Evolutionary conservation across 1,140 invertebrate genomes (phyloP), one percentile per base, ranked within the genome.

Genomic region (Gyrodactylus salaris): DNA sequence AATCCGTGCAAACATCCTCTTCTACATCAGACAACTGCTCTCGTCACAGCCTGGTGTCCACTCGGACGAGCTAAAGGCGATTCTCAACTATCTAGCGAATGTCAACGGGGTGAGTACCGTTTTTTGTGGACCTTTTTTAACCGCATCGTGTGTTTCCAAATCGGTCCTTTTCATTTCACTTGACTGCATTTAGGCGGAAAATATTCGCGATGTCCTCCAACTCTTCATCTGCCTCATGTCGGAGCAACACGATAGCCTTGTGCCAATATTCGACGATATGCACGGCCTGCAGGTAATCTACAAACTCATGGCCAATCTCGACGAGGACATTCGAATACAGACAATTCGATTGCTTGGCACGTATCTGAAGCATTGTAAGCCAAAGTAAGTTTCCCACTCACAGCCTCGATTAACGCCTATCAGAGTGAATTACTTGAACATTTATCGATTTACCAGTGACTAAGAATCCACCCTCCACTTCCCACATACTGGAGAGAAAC

Each of bases 181-280:
- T 73, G 27, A 73, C 74, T 70, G 20, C 71, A n/a, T n/a, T 73
- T 77, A 94, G 87, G 92, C 97, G 84, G 94, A 98, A 81, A 99
- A 99, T 83, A 83, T 98, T 27, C 89, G 94, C 77, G 94, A 99
- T 80, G 92, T 99, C 0, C 82, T 98, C 70, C 89, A 95, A 84
- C 89, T 96, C 85, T 83, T 95, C 68, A 95, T 96, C 79, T 88
- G 88, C 0, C 82, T 98, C 54, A 94, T 97, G 88, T 89, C 89
- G 1, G 92, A 98, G 79, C 91, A 97, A 81, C 93, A 94, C 0
- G 88, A 91, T 70, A 92, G 91, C 0, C 92, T 98, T 89, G 91
- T 98, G 75, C 93, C 93, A 70, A 89, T 91, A 69, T 98, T 98
- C 82, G 94, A 99, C 83, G 86, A 87, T 34, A 97, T 97, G 84